A percentile compares a stretch with the other conserved stretches of the same genome.
phyloP scores from a whole-genome alignment of 1,140 invertebrate genomes.

The Bicyclus anynana region DNA sequence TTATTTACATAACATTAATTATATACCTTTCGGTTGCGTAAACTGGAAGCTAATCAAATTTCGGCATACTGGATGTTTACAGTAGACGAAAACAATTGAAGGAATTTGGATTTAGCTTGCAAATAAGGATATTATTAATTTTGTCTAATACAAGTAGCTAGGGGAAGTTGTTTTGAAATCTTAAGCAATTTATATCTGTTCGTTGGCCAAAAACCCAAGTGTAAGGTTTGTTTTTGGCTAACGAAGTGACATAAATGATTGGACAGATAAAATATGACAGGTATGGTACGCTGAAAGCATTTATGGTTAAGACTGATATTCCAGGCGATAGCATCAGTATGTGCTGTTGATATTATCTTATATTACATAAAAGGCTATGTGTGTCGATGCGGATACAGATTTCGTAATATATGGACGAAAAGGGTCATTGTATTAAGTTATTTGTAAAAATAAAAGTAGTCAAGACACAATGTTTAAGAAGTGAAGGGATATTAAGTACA shows the following conservation, averaged over 20 bases:
- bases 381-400: slow-evolving; percentile 1
- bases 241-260: background rate
- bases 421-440: background rate
- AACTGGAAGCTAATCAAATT: too few species aligned
- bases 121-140: too few species aligned
- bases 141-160: too few species aligned
- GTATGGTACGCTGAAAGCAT: slow-evolving; percentile 41
- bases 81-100: too few species aligned
- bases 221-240: too few species aligned
- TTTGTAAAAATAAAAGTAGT: background rate
- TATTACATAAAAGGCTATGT: slow-evolving; percentile 38
- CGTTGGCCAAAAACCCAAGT: slow-evolving; percentile 11
- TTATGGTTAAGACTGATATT: slow-evolving; percentile 47
- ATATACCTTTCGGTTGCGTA: too few species aligned
- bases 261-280: slow-evolving; percentile 48
- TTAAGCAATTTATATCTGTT: slow-evolving; percentile 35
- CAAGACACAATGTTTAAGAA: slow-evolving; percentile 8
- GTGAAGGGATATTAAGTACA: slow-evolving; percentile 20
- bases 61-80: too few species aligned
- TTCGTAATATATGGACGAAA: too few species aligned
- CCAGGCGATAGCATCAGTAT: slow-evolving; percentile 45
- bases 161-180: too few species aligned
- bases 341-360: slow-evolving; percentile 50
- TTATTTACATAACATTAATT: background rate
- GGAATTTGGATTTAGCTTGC: too few species aligned